Evolutionary conservation across 2,797 vertebrate species (phyloP), one percentile per base, ranked within the genome.

Genomic region (Rhyacichthys aspro): DNA sequence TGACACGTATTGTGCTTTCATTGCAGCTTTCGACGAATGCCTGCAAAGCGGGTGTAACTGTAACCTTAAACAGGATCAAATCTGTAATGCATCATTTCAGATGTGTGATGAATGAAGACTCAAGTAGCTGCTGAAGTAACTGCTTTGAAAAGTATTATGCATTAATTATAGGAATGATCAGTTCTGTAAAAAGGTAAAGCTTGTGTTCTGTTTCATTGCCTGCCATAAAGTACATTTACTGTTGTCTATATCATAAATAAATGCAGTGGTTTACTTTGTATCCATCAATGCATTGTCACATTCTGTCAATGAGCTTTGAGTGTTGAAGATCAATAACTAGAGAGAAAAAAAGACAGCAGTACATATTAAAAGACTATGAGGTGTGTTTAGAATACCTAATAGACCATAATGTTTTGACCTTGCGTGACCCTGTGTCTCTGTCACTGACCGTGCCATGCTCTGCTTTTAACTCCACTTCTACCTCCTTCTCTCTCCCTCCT

Each of bases 1-100:
- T 19, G 55, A 76, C 52, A 76, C 34, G 39, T 34, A 74, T 59
- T 33, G 14, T 42, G 41, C 79, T 76, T 49, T 43, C 67, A 79
- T 34, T 28, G 28, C 50, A 53, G 58, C 58, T 67, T 75, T 57
- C 18, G 37, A 18, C 3, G 15, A 74, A 70, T 19, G 68, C 47
- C 74, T 74, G 66, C 69, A 62, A 67, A 78, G 57, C 64, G 57
- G 64, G 37, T 67, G 44, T 11, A 55, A 44, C 37, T 60, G 66
- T 41, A 47, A 60, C 19, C 38, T 8, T 14, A 37, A 74, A 78
- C 10, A 55, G 59, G 60, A 67, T 60, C 38, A 70, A 74, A 81
- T 44, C 60, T 62, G 56, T 63, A 65, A 52, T 18, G 49, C 49
- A 12, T 52, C 34, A 14, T 63, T 59, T 68, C 45, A 61, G 62